A percentile compares a stretch with the other conserved stretches of the same genome.
These are phyloP conservation scores for Adelosebastes latens DNA, from an alignment of 2,797 vertebrate genomes.

Conservation along the genomic window DNA sequence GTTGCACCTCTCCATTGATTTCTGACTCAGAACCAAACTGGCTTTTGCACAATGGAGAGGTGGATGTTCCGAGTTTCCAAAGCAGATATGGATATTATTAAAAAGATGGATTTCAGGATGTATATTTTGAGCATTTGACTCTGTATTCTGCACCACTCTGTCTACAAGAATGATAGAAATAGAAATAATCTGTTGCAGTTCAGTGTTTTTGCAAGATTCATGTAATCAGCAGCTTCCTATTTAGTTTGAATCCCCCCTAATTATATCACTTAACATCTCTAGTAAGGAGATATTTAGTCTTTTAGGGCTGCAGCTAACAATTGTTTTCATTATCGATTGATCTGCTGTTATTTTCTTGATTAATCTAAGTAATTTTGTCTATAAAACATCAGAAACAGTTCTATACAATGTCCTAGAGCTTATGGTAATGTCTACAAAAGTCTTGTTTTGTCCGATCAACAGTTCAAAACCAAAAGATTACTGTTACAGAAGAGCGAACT, in stretches of 20 bases:
- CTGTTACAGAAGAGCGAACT: too few species aligned
- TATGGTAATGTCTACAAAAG: not conserved
- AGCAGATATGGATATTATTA: not conserved
- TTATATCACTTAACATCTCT: too few species aligned
- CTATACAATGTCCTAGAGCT: not conserved
- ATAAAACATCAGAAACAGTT: not conserved
- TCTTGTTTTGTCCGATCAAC: not conserved
- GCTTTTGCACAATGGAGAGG: not conserved
- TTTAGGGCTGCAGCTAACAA: rapidly evolving
- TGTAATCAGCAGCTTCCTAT: not conserved
- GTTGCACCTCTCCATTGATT: constrained; percentile 15
- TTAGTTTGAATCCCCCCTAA: not conserved
- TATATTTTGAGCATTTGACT: not conserved
- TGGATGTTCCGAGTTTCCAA: not conserved
- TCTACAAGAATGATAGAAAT: not conserved
- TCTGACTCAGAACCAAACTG: not conserved
- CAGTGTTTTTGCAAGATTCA: not conserved
- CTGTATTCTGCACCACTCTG: not conserved
- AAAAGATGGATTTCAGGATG: not conserved
- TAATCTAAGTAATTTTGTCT: not conserved
- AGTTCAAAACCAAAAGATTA: not conserved
- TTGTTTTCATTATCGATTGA: not conserved
- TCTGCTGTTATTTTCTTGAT: not conserved
- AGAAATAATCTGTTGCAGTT: not conserved
- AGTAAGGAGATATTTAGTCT: not conserved